phyloP scores from a whole-genome alignment of 2,113 vertebrate genomes.

The Mandrillus leucophaeus region DNA sequence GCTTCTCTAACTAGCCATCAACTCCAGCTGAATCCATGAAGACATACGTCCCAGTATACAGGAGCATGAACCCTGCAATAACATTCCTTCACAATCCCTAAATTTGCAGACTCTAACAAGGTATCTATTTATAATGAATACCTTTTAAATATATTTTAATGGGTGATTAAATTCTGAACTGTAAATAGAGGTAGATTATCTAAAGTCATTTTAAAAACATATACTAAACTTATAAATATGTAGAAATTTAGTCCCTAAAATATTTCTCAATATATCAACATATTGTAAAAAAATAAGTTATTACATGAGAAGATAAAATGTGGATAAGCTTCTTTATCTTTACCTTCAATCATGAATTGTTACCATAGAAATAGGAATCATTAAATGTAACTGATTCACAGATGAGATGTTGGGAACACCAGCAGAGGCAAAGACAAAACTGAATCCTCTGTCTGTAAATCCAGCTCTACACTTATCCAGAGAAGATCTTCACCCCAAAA shows the following conservation, averaged over 20 bases:
- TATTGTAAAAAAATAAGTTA: background rate
- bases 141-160: background rate
- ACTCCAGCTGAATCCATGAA: background rate
- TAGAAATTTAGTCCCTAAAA: background rate
- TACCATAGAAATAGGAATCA: rapidly evolving
- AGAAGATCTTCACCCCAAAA: background rate
- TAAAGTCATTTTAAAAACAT: background rate
- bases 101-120: background rate
- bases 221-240: background rate
- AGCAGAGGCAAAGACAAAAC: background rate
- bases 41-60: background rate
- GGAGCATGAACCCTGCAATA: background rate
- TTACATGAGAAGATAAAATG: slow-evolving; percentile 8
- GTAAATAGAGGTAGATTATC: slow-evolving; percentile 49
- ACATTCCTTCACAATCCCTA: background rate
- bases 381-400: background rate
- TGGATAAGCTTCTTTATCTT: slow-evolving; percentile 14
- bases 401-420: background rate
- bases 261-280: background rate
- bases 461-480: background rate
- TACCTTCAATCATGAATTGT: background rate
- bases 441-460: background rate
- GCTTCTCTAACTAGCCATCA: background rate
- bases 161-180: slow-evolving; percentile 47
- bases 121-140: background rate